Evolutionary conservation across 2,797 vertebrate genomes (phyloP).

Genomic region (Mallotus villosus): DNA sequence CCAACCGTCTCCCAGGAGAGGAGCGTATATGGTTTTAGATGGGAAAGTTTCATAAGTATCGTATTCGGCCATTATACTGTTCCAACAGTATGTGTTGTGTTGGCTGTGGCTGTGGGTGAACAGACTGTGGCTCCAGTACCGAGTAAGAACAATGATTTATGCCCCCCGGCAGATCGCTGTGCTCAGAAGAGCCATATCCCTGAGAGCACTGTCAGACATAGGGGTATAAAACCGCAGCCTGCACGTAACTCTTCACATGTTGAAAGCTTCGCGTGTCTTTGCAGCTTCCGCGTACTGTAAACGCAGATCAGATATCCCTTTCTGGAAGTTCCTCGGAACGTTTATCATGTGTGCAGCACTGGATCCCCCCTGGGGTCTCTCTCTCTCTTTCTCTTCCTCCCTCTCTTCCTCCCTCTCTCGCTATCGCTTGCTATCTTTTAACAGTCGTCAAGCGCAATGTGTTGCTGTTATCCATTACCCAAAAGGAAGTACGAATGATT

Average conservation of each 20-base stretch:
- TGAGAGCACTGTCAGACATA: slow-evolving; percentile 40
- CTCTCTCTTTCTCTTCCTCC: not conserved
- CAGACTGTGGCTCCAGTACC: slow-evolving; percentile 29
- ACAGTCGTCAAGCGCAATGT: not conserved
- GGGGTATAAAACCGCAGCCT: slow-evolving; percentile 39
- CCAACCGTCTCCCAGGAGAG: not conserved
- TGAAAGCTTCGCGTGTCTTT: slow-evolving; percentile 43
- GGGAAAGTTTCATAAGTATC: slow-evolving; percentile 14
- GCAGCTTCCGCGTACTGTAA: slow-evolving; percentile 31
- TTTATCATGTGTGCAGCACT: slow-evolving; percentile 1
- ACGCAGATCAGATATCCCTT: slow-evolving; percentile 42
- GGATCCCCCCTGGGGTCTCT: not conserved
- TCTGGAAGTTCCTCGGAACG: slow-evolving; percentile 9
- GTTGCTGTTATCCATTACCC: not conserved
- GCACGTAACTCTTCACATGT: slow-evolving; percentile 29
- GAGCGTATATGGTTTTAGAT: slow-evolving; percentile 13
- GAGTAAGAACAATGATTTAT: slow-evolving; percentile 48
- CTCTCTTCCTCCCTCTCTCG: not conserved
- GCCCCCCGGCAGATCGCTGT: slow-evolving; percentile 33
- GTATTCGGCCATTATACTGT: slow-evolving; percentile 25
- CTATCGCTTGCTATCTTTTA: not conserved
- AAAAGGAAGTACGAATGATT: not conserved
- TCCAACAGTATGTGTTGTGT: not conserved
- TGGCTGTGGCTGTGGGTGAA: slow-evolving; percentile 2
- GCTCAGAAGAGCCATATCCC: slow-evolving; percentile 36